phyloP scores from a whole-genome alignment of 2,797 vertebrate genomes.

The Acanthornis magna region DNA sequence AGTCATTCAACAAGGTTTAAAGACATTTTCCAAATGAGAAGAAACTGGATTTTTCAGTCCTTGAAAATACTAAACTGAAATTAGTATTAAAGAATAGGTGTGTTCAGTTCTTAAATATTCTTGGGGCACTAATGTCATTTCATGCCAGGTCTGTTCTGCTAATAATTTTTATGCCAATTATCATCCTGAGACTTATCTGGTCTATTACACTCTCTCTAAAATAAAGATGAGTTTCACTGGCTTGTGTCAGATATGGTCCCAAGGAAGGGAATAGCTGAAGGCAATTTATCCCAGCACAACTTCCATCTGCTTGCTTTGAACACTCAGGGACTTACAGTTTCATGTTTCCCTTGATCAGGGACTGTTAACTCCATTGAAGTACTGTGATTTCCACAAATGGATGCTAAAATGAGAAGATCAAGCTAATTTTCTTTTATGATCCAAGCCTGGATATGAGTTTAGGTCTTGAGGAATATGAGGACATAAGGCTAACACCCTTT shows the following conservation, averaged over 20 bases:
- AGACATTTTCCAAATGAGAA: slow-evolving; percentile 10
- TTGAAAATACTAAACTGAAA: not conserved
- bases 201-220: slow-evolving; percentile 1
- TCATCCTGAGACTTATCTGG: not conserved
- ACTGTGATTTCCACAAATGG: slow-evolving; percentile 10
- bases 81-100: not conserved
- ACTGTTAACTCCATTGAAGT: not conserved
- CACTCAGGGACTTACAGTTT: not conserved
- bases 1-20: not conserved
- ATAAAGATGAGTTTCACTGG: slow-evolving; percentile 13
- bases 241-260: not conserved
- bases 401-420: slow-evolving; percentile 33
- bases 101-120: not conserved
- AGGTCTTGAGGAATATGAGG: not conserved
- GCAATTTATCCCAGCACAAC: not conserved
- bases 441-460: not conserved
- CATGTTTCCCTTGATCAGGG: slow-evolving; percentile 2
- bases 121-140: not conserved
- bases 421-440: slow-evolving; percentile 36
- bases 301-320: not conserved
- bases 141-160: not conserved
- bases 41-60: not conserved
- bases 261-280: not conserved
- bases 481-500: not conserved
- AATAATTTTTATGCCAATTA: slow-evolving; percentile 23